Evolutionary conservation across 2,113 vertebrate species (phyloP), one percentile per base, ranked within the genome.

Genomic region (Etia nguti): DNA sequence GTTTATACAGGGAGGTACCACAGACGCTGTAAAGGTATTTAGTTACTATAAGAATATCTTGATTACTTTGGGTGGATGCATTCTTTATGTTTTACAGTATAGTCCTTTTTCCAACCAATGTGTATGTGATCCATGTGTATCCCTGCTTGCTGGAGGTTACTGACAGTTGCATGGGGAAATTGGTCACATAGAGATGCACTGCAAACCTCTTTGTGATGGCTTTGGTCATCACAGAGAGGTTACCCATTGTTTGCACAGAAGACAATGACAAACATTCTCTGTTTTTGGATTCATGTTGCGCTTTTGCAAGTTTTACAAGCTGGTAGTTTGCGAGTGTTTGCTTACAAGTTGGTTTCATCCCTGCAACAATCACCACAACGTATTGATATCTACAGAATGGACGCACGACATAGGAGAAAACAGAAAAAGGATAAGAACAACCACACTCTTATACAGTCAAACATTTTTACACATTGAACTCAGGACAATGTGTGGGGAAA

Each of bases 211-310:
- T 1, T 26, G 22, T 46, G 68, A 73, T 46, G 22, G 13, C 68
- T 73, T 73, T 73, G 22, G 68, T 46, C 13, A 46, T 18, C 68
- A 48, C 41, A 10, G 4, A 65, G 34, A 65, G 20, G 22, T 48
- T 73, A 24, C 5, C 15, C 41, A 73, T 18, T 48, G 41, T 29
- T 75, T 48, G 68, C 68, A 75, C 9, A 24, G 15, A 48, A 29
- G 22, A 75, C 41, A 26, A 4, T 29, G 41, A 24, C 41, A 75
- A 48, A 48, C 8, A 46, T 29, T 73, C 38, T 26, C 68, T 20
- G 41, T 75, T 24, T 75, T 11, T 2, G 0, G 0, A 26, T 48
- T 75, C 1, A 0, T 26, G 13, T 29, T 46, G 22, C 0, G 1
- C 2, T 48, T 48, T 36, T 75, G 29, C 41, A 75, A 48, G 9